Evolutionary conservation across 1,140 invertebrate genomes (phyloP).

Genomic region (Atta cephalotes): DNA sequence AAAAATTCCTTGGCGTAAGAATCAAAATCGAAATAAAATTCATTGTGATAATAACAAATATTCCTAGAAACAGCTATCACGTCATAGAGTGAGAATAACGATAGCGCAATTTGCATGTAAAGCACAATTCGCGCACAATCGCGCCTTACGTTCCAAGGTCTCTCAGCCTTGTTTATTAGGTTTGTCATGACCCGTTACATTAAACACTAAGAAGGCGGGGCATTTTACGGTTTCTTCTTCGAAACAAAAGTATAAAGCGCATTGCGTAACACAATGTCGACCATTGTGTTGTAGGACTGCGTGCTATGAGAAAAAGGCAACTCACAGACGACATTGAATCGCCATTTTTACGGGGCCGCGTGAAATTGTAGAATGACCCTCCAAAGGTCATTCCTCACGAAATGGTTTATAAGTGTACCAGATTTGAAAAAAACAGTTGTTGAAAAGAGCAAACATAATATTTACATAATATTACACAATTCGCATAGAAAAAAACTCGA

Average conservation of each 20-base stretch:
- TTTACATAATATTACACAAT: slow-evolving; percentile 19
- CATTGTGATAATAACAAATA: slow-evolving; percentile 9
- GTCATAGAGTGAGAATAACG: background rate
- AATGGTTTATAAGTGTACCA: background rate
- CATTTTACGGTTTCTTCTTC: slow-evolving; percentile 62
- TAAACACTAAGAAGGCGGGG: slow-evolving; percentile 46
- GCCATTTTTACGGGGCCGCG: slow-evolving; percentile 11
- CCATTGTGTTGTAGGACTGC: slow-evolving; percentile 21
- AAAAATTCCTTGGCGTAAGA: background rate
- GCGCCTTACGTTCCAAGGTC: slow-evolving; percentile 27
- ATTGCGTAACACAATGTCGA: slow-evolving; percentile 38
- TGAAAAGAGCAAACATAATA: background rate
- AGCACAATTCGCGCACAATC: slow-evolving; percentile 31
- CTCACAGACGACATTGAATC: slow-evolving; percentile 13
- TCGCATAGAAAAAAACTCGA: background rate
- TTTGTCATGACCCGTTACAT: slow-evolving; percentile 44
- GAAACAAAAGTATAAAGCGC: slow-evolving; percentile 24
- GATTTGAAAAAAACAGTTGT: background rate
- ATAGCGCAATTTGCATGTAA: background rate
- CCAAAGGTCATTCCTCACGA: slow-evolving; percentile 3
- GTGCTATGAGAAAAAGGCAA: slow-evolving; percentile 22
- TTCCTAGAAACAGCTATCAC: background rate
- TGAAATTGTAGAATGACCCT: slow-evolving; percentile 11
- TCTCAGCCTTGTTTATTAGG: slow-evolving; percentile 30
- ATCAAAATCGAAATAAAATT: slow-evolving; percentile 17